These are phyloP conservation scores for Typhlomys cinereus DNA, from an alignment of 2,113 vertebrate genomes.

Conservation along the genomic window DNA sequence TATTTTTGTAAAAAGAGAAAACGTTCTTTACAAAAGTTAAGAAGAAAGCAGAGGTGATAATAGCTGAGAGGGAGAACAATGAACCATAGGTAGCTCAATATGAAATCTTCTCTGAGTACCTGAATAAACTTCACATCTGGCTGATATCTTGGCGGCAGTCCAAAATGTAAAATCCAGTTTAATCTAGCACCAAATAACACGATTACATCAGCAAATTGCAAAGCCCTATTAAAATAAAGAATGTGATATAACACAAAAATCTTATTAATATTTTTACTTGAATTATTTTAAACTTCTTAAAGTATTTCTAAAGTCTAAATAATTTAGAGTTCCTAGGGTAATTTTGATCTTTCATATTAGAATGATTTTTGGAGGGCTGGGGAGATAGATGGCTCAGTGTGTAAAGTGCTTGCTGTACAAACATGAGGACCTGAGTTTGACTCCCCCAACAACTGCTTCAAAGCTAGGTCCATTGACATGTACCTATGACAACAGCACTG, in stretches of 20 bases:
- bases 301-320: slow-evolving; percentile 41
- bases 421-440: background rate
- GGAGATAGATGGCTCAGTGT: background rate
- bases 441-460: too few species aligned
- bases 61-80: background rate
- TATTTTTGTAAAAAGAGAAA: slow-evolving; percentile 56
- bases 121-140: slow-evolving; percentile 94
- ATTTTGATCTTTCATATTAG: slow-evolving; percentile 47
- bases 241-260: slow-evolving; percentile 21
- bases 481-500: background rate
- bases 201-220: slow-evolving; percentile 93
- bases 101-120: slow-evolving; percentile 80
- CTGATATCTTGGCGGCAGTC: slow-evolving; percentile 93
- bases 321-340: slow-evolving; percentile 10
- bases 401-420: background rate
- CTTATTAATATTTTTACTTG: slow-evolving; percentile 35
- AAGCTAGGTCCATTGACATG: background rate
- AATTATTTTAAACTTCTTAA: slow-evolving; percentile 47
- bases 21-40: slow-evolving; percentile 33
- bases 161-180: slow-evolving; percentile 99
- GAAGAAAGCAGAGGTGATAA: slow-evolving; percentile 34
- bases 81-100: background rate
- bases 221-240: slow-evolving; percentile 86
- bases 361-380: background rate
- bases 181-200: slow-evolving; percentile 95